A percentile compares a stretch with the other conserved stretches of the same genome.
These are phyloP conservation scores for Suncus etruscus DNA, from an alignment of 2,113 vertebrate species.

Conservation along the genomic window DNA sequence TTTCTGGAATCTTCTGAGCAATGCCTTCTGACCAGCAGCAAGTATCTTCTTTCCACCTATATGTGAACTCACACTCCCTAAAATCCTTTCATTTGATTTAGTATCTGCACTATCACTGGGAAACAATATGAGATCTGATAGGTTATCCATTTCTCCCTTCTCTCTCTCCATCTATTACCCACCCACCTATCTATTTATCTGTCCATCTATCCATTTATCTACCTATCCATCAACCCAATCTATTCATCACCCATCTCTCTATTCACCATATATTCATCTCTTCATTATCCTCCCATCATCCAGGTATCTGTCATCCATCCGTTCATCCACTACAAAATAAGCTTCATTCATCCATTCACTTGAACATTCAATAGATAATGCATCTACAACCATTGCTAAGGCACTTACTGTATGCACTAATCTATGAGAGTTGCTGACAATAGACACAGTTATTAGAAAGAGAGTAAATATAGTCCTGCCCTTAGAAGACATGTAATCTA, in stretches of 20 bases:
- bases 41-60: background rate
- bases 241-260: too few relatives aligned
- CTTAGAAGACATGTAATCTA: background rate
- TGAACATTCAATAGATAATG: background rate
- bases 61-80: background rate
- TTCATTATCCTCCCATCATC: too few relatives aligned
- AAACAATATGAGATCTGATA: background rate
- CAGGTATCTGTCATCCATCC: background rate
- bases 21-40: background rate
- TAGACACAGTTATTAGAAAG: background rate
- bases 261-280: too few relatives aligned
- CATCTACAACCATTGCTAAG: background rate
- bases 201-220: background rate
- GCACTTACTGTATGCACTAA: background rate
- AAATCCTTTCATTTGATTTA: background rate
- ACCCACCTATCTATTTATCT: background rate
- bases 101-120: background rate
- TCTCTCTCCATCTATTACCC: background rate
- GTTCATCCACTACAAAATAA: background rate
- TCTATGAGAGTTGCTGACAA: background rate
- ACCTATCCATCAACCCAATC: background rate
- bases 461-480: background rate
- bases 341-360: background rate
- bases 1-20: background rate
- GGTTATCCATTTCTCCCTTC: background rate